A percentile compares a stretch with the other conserved stretches of the same genome.
Conservation (phyloP, 1,140 invertebrate genomes). For the Papilio polytes region DNA sequence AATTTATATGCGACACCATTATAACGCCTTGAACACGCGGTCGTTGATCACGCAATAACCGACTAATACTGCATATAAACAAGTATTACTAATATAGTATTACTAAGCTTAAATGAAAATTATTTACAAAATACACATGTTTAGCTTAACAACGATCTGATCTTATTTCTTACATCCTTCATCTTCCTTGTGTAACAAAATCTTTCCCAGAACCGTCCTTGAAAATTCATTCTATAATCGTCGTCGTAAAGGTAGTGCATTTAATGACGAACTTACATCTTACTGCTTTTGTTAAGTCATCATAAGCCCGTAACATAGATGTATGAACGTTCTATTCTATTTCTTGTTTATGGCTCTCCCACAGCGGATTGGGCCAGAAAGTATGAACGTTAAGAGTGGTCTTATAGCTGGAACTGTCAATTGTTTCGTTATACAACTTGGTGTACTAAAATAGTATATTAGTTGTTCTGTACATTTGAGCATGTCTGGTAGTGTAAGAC, state of each 20-base stretch:
- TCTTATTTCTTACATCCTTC: neutral
- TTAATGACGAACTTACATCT: too few species aligned
- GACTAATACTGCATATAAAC: neutral
- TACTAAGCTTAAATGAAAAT: neutral
- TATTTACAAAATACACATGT: neutral
- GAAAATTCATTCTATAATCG: neutral
- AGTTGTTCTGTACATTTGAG: too few species aligned
- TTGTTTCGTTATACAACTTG: too few species aligned
- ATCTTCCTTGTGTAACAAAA: neutral
- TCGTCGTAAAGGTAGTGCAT: too few species aligned
- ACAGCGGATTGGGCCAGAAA: too few species aligned
- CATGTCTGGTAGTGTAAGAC: neutral
- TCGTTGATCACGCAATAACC: neutral
- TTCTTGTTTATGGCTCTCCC: too few species aligned
- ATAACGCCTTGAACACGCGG: neutral
- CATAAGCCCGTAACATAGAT: too few species aligned
- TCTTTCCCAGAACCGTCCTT: neutral
- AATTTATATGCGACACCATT: slow-evolving; percentile 27
- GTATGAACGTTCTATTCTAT: too few species aligned
- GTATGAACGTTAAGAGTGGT: too few species aligned
- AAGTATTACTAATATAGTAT: neutral
- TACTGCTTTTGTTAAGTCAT: too few species aligned
- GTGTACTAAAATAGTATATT: too few species aligned
- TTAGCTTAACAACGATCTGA: neutral
- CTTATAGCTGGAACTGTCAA: too few species aligned